phyloP scores from a whole-genome alignment of 2,113 vertebrate genomes.

The Phalacrocorax carbo region DNA sequence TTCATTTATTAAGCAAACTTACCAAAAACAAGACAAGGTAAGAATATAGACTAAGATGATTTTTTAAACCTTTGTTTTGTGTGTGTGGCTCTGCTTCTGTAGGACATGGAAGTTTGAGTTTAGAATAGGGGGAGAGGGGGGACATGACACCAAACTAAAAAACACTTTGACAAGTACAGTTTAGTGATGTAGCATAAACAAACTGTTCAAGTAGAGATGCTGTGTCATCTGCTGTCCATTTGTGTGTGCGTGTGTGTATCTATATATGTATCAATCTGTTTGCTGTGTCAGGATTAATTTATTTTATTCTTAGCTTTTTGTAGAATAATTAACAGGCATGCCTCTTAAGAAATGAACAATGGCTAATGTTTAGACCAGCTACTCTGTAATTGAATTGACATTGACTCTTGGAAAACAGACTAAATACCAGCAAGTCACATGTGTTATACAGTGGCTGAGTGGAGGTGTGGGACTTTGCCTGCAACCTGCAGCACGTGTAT shows the following conservation, averaged over 20 bases:
- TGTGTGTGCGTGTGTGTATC: not conserved
- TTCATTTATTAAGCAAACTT: constrained; percentile 98
- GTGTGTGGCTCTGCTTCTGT: not conserved
- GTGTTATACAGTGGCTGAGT: not conserved
- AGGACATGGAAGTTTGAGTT: not conserved
- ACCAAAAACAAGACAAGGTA: constrained; percentile 99
- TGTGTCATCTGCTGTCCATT: not conserved
- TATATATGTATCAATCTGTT: not conserved
- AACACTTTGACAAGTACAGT: not conserved
- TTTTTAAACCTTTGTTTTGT: not conserved
- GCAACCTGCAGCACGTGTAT: not conserved
- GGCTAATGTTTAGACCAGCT: constrained; percentile 21
- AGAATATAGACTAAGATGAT: not conserved
- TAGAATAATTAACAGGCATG: not conserved
- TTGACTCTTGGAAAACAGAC: not conserved
- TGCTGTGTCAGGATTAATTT: not conserved
- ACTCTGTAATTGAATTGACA: not conserved
- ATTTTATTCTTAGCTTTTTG: not conserved
- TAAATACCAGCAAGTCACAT: not conserved
- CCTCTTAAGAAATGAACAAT: not conserved
- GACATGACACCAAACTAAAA: not conserved
- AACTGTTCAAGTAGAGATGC: not conserved
- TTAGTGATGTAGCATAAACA: not conserved
- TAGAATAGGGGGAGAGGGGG: fast-evolving
- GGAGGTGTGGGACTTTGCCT: not conserved